Conservation (phyloP, 2,113 vertebrate genomes). For the Hassar affinis region DNA sequence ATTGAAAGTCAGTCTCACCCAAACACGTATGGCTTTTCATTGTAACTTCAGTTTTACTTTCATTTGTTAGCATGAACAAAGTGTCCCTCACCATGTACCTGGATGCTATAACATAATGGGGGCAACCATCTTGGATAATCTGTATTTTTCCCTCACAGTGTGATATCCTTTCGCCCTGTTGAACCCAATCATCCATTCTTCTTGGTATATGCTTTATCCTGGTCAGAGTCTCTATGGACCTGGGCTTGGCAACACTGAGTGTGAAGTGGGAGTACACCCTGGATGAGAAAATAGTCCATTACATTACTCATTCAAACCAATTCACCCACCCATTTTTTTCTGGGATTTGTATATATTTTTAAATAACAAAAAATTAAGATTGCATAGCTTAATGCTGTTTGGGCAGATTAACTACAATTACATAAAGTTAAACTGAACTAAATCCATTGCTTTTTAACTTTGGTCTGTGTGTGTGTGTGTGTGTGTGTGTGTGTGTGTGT, state of each 20-base stretch:
- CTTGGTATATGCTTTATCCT: background rate
- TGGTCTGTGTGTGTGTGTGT: slow-evolving; percentile 2
- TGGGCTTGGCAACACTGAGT: background rate
- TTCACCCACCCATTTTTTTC: background rate
- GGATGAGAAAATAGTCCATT: background rate
- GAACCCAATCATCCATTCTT: background rate
- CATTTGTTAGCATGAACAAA: background rate
- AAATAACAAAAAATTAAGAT: background rate
- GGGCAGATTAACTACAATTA: background rate
- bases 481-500: background rate
- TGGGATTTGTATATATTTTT: background rate
- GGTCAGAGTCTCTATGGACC: background rate
- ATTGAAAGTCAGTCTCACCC: background rate
- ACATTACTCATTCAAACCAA: background rate
- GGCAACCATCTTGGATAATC: background rate
- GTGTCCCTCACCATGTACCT: background rate
- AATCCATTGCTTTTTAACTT: too few species aligned
- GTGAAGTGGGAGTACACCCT: background rate
- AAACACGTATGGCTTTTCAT: background rate
- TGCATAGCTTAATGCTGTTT: background rate
- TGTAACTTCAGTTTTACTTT: background rate
- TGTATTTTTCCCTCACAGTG: background rate
- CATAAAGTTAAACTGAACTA: background rate
- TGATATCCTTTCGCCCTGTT: background rate
- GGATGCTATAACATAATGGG: background rate